Base-by-base conservation (phyloP, 2,113 vertebrate genomes). In the Malurus elegans region DNA sequence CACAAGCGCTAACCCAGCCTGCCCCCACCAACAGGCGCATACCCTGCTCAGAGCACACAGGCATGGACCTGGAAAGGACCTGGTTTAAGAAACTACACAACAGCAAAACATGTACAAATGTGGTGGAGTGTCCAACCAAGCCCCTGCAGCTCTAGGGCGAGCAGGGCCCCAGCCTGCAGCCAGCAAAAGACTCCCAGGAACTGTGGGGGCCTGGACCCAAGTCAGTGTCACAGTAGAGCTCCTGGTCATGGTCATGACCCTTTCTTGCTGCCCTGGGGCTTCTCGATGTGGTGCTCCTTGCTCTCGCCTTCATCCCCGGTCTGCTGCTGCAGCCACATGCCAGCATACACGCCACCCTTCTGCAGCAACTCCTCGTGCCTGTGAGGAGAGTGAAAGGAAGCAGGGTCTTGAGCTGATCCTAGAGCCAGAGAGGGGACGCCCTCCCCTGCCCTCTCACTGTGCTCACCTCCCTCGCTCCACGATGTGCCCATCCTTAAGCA, bases 251-350 rank as follows among this genome's bases (percentile, higher is more conserved):
- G 26, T 97, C 92, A 96, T 0, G 18, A 56, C 4, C 11, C 79
- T 57, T 96, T 95, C 81, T 94, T 74, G 65, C 81, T 91, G 54
- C 89, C 40, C 1, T 32, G 56, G 8, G 87, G 47, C 88, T 99
- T 99, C 97, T 99, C 98, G 0, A 97, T 97, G 34, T 7, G 28
- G 23, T 7, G 53, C 96, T 98, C 97, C 96, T 98, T 98, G 94
- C 91, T 92, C 79, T 99, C 98, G 0, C 97, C 95, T 50, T 99
- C 98, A 0, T 98, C 98, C 2, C 92, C 76, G 1, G 97, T 97
- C 38, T 97, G 98, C 92, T 99, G 99, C 62, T 98, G 98, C 89
- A 98, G 91, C 99, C 99, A 99, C 99, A 99, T 99, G 64, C 99
- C 97, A 0, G 98, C 95, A 0, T 99, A 99, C 34, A 99, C n/a